phyloP scores from a whole-genome alignment of 2,113 vertebrate species.

The Camelus dromedarius region DNA sequence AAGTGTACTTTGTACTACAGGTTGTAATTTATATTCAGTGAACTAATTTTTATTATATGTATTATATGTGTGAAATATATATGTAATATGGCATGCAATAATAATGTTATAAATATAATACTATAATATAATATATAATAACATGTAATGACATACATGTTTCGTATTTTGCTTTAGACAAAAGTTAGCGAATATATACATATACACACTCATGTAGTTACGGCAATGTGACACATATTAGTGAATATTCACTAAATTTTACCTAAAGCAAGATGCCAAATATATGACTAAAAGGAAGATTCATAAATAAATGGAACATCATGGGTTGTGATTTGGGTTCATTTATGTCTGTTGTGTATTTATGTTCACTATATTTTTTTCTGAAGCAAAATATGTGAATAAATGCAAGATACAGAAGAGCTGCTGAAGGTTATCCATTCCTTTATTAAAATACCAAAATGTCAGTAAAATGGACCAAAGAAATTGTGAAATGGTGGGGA shows the following conservation, averaged over 20 bases:
- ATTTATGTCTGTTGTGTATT: background rate
- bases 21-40: background rate
- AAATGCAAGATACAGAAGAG: background rate
- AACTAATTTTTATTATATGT: background rate
- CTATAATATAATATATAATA: background rate
- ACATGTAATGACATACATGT: background rate
- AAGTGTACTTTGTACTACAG: background rate
- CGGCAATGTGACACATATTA: background rate
- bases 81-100: background rate
- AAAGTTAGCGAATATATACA: background rate
- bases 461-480: background rate
- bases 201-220: background rate
- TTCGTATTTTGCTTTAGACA: background rate
- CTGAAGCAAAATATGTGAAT: background rate
- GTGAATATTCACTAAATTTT: background rate
- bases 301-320: background rate
- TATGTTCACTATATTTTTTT: background rate
- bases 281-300: background rate
- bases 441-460: background rate
- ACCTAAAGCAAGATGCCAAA: background rate
- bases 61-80: background rate
- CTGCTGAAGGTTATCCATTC: background rate
- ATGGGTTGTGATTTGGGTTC: background rate
- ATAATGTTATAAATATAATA: background rate
- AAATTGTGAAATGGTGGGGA: constrained; percentile 1